Evolutionary conservation across 1,140 invertebrate species (phyloP), one percentile per base, ranked within the genome.

Genomic region (Leguminivora glycinivorella): DNA sequence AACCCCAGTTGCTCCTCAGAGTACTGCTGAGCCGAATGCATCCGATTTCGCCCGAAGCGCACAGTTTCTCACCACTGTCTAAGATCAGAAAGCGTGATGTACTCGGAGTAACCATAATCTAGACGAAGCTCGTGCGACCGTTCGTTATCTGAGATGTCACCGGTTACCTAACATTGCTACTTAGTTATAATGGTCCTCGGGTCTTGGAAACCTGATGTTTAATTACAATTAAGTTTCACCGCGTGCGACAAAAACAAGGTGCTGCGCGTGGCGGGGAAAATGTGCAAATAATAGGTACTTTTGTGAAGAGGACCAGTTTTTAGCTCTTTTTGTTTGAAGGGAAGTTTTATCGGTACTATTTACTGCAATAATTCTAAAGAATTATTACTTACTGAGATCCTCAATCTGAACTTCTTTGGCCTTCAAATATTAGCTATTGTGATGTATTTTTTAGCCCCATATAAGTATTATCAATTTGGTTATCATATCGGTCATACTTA

Each of bases 221-320:
- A 52, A 52, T 52, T 52, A 52, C 47, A 52, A 52, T 52, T 52
- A 52, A 52, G 47, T 52, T 52, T 52, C 47, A 52, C 47, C 47
- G 47, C 47, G 47, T 10, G 47, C 47, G 47, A 52, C 47, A 52
- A 22, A 52, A 52, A 52, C 47, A 19, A 19, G 47, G 47, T 22
- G 47, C 22, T 22, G 22, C 17, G 9, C 22, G 17, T 1, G 22
- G 47, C 47, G 47, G 47, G 40, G 40, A 43, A 17, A 52, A 52
- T 52, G 47, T 43, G n/a, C 1, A n/a, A 52, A 43, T 43, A 10
- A 43, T 43, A 5, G n/a, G 12, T 43, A 38, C 40, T n/a, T 10
- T n/a, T 43, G 12, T 29, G 5, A 29, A 29, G 26, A 29, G 2
- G 26, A 29, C 26, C 26, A 5, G n/a, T n/a, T n/a, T n/a, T n/a